Evolutionary conservation across 2,888 invertebrate genomes (phyloP).

Genomic region (Craniophora ligustri): DNA sequence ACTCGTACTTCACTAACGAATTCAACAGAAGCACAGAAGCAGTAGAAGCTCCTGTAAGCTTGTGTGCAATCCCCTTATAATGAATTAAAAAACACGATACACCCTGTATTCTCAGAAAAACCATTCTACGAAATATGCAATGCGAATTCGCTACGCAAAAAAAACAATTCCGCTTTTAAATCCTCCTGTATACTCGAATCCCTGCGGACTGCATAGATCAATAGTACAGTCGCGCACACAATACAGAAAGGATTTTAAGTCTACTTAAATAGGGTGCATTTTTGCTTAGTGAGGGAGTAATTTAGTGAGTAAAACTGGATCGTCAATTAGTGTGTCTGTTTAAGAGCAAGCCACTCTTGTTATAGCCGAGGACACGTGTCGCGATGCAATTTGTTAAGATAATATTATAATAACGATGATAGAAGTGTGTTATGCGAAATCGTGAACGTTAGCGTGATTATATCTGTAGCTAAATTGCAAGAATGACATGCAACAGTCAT

Average conservation of each 20-base stretch:
- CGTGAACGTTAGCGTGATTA: slow-evolving; percentile 9
- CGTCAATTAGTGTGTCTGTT: slow-evolving; percentile 74
- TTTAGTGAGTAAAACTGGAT: slow-evolving; percentile 58
- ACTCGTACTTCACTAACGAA: neutral
- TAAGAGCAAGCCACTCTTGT: slow-evolving; percentile 59
- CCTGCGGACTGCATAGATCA: slow-evolving; percentile 65
- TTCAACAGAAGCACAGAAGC: slow-evolving; percentile 1
- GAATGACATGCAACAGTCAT: neutral
- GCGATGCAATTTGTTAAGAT: slow-evolving; percentile 48
- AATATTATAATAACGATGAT: slow-evolving; percentile 47
- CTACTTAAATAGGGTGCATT: slow-evolving; percentile 44
- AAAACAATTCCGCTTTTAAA: slow-evolving; percentile 54
- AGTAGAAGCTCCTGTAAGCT: too few species aligned
- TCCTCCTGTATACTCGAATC: slow-evolving; percentile 67
- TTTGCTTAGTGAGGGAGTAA: slow-evolving; percentile 43
- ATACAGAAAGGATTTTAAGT: slow-evolving; percentile 52
- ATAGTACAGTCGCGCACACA: slow-evolving; percentile 52
- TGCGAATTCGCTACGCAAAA: slow-evolving; percentile 26
- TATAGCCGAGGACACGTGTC: slow-evolving; percentile 57
- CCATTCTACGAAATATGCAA: slow-evolving; percentile 38
- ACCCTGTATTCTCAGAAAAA: slow-evolving; percentile 38
- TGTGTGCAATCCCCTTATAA: slow-evolving; percentile 10
- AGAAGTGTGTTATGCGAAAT: slow-evolving; percentile 15
- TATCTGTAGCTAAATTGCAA: neutral
- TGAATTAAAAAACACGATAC: slow-evolving; percentile 38